Evolutionary conservation across 2,113 vertebrate species (phyloP).

Genomic region (Argyrosomus japonicus): DNA sequence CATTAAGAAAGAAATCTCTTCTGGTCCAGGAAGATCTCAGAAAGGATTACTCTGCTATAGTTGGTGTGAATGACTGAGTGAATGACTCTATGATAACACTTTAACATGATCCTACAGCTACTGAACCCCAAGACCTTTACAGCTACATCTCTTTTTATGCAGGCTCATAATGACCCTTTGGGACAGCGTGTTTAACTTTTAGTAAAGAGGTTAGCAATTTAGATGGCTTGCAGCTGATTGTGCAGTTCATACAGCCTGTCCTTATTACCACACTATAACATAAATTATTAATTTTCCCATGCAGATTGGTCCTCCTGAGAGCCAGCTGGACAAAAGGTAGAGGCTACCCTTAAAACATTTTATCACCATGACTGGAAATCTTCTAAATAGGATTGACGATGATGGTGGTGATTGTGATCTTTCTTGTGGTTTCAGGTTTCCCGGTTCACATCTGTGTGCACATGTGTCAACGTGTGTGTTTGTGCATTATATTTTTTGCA

Average conservation of each 20-base stretch:
- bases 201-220: constrained; percentile 41
- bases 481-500: constrained; percentile 55
- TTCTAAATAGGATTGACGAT: constrained; percentile 46
- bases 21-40: neutral
- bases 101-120: constrained; percentile 71
- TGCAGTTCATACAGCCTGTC: constrained; percentile 26
- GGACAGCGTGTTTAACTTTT: constrained; percentile 41
- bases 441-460: constrained; percentile 29
- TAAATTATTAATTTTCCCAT: constrained; percentile 45
- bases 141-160: constrained; percentile 64
- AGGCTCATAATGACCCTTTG: constrained; percentile 52
- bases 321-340: constrained; percentile 6
- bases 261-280: neutral
- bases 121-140: constrained; percentile 61
- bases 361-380: constrained; percentile 10
- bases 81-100: constrained; percentile 48
- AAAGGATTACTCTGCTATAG: neutral
- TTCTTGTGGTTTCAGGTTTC: constrained; percentile 60
- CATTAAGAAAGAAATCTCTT: neutral
- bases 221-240: constrained; percentile 35
- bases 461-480: neutral
- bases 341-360: constrained; percentile 15
- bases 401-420: constrained; percentile 22
- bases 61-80: neutral
- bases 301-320: constrained; percentile 12